Base-by-base conservation (phyloP, 2,888 invertebrate genomes). In the Alloplasta piceator region DNA sequence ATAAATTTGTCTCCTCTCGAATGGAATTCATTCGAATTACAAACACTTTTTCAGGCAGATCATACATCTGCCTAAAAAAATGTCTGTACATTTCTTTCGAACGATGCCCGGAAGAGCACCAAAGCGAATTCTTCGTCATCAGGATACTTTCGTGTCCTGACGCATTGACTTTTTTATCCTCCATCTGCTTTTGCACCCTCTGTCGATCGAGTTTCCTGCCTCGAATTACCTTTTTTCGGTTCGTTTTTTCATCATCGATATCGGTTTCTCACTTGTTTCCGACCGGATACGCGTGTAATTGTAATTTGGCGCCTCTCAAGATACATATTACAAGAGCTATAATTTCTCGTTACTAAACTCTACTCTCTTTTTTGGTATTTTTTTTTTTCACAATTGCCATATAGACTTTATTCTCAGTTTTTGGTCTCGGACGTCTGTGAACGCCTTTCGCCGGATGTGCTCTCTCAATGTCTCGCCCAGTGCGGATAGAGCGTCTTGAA, bases 241-340 rank as follows among this genome's bases (percentile, higher is more conserved):
- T 26, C 26, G 71, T 67, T 74, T 10, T 36, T 58, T 71, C 48
- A 55, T 41, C 60, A 39, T 56, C 64, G 14, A 68, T 14, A 66
- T 68, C 56, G 39, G 67, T 72, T 76, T 76, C 75, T 66, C 46
- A 9, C 16, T 68, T 14, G 7, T 26, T 26, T 56, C n/a, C 64
- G 60, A 64, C 52, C 81, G 77, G 81, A 81, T 43, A 64, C 58
- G 48, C 36, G 60, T 36, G 73, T 16, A 60, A 70, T 81, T 81
- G 74, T 74, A 81, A 81, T 81, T 81, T 64, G 9, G 50, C 70
- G 52, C 64, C 81, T 81, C 71, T 81, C 66, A 26, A 26, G 26
- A 26, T 26, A 26, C 72, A 80, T 55, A 64, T 60, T 67, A 66
- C 64, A 48, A 41, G 70, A 55, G 14, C 67, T 67, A 67, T 60